Percentiles rank a stretch among this genome's conserved stretches.
These are phyloP conservation scores for Florisuga fusca DNA, from an alignment of 2,797 vertebrate species.

Conservation along the genomic window DNA sequence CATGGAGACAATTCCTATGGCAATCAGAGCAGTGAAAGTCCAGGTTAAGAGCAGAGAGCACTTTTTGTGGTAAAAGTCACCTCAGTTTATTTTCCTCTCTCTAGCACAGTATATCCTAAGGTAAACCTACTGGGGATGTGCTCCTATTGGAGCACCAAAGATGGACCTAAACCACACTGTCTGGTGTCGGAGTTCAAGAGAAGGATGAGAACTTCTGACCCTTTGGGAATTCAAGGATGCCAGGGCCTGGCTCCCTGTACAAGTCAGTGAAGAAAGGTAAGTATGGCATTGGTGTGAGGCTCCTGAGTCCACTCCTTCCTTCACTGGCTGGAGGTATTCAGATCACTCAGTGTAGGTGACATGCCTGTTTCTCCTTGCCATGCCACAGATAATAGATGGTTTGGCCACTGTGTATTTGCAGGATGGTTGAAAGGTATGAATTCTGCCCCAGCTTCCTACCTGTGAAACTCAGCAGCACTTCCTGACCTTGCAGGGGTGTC, in stretches of 20 bases:
- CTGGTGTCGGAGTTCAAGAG: background rate
- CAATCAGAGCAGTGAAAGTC: background rate
- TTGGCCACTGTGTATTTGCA: background rate
- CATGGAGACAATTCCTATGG: background rate
- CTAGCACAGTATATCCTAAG: background rate
- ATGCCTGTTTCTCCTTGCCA: background rate
- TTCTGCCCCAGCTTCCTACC: background rate
- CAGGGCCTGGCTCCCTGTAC: background rate
- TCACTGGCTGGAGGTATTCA: background rate
- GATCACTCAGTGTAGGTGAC: background rate
- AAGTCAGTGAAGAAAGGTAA: background rate
- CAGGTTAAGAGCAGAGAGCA: background rate
- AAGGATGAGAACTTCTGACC: background rate
- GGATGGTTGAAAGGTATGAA: background rate
- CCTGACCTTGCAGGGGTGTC: constrained; percentile 23
- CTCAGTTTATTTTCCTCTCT: background rate
- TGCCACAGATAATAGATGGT: background rate
- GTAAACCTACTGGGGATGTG: background rate
- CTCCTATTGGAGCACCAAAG: background rate
- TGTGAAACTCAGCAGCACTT: background rate
- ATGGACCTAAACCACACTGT: background rate
- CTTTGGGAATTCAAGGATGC: background rate
- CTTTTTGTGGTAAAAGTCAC: background rate
- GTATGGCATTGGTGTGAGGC: background rate
- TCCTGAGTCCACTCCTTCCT: background rate